Evolutionary conservation across 2,888 invertebrate genomes (phyloP), one percentile per base, ranked within the genome.

Genomic region (Sinopyrophorus schimmeli): DNA sequence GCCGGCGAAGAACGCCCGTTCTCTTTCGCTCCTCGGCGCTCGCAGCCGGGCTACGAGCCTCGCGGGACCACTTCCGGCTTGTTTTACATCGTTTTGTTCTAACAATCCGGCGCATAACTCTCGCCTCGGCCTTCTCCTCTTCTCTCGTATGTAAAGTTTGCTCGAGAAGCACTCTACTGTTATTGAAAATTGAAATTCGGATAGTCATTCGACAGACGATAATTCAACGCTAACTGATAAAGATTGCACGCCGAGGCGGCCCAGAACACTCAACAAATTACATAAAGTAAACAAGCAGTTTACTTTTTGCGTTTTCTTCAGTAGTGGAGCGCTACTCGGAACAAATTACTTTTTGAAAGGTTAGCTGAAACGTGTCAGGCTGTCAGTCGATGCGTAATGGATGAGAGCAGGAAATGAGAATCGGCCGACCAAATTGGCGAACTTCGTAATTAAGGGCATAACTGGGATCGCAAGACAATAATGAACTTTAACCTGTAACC

Each of bases 51-150:
- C 55, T 64, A 73, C 66, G 69, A 67, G 65, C 47, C 73, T 58
- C 67, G 27, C 23, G 74, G 69, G 74, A 69, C 66, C 65, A 67
- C 67, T 73, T 71, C 69, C 67, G 71, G 66, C 72, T 75, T 74
- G 74, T 74, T 74, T 75, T 74, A 74, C 75, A 70, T 73, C 74
- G 74, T 75, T 75, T 75, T 75, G 74, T 74, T 74, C 72, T 74
- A 74, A 74, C 74, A 74, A 74, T 74, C 74, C 69, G 38, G 66
- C 60, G 60, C 70, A 70, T 72, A 70, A 71, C 68, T 72, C 70
- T 67, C 56, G 62, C 44, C 50, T 57, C 47, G 47, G 32, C 47
- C 42, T 47, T 37, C 55, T 39, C 42, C 48, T 37, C 55, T 39
- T 30, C 42, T 47, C 42, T 51, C 48, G 53, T 63, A 67, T 66